Evolutionary conservation across 2,888 invertebrate genomes (phyloP), one percentile per base, ranked within the genome.

Genomic region (Plutella xylostella): DNA sequence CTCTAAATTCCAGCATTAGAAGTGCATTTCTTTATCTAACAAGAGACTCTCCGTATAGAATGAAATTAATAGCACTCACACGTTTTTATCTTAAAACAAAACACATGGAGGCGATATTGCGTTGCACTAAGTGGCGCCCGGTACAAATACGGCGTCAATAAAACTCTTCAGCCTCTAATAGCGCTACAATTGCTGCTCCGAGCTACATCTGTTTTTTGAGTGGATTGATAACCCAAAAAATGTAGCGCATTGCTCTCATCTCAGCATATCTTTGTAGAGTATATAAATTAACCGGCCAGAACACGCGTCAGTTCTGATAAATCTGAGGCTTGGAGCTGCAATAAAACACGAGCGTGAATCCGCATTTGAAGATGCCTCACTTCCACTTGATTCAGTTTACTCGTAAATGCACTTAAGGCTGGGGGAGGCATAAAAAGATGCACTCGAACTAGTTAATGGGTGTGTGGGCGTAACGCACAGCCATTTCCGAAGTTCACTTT

Each of bases 391-490:
- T 30, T 33, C 67, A 70, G 66, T 68, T 63, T 70, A 75, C 75
- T 72, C 68, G 75, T 69, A 72, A 78, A 78, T 73, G 77, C 79
- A 79, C 79, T 79, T 78, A 80, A 66, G 68, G 65, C 62, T 55
- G 63, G 60, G 57, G 57, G 68, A 70, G 69, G 72, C 67, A 68
- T 74, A 76, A 77, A 78, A 75, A 73, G 73, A 76, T 73, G 73
- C 66, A 67, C 67, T 66, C 70, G 68, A 68, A 68, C 68, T 72
- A 71, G 71, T 72, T 76, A 75, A 78, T 71, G 71, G 68, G 58
- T 54, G 53, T 57, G 72, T 72, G 65, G 75, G 75, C 63, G 76
- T 60, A 49, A 52, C 51, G 56, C 54, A n/a, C n/a, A 57, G 57
- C 53, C 54, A 39, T 55, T 54, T 49, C 56, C 55, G 55, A 55